Evolutionary conservation across 2,888 invertebrate species (phyloP).

Genomic region (Alentia gelatinosa): DNA sequence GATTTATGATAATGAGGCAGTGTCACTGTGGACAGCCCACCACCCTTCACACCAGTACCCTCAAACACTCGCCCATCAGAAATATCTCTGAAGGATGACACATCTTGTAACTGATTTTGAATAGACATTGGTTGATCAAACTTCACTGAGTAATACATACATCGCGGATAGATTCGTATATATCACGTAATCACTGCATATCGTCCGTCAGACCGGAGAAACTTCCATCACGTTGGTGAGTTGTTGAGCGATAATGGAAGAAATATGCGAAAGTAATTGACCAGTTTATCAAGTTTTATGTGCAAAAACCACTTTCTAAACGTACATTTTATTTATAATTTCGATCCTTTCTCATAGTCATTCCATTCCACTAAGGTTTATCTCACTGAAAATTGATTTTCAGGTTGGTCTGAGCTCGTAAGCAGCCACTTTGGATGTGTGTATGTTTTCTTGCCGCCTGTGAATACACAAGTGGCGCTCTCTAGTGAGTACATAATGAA

Average conservation of each 20-base stretch:
- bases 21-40: conserved; percentile 19
- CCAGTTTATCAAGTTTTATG: background rate
- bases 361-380: background rate
- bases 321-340: background rate
- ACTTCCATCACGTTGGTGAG: background rate
- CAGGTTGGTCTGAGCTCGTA: background rate
- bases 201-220: background rate
- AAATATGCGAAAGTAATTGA: conserved; percentile 7
- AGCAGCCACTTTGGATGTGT: background rate
- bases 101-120: background rate
- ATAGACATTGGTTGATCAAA: background rate
- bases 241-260: background rate
- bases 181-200: background rate
- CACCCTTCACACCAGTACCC: background rate
- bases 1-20: conserved; percentile 50
- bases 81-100: background rate
- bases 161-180: background rate
- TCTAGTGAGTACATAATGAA: background rate
- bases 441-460: background rate
- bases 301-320: background rate
- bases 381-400: background rate
- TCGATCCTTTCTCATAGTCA: too few relatives aligned
- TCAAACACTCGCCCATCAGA: background rate
- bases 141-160: background rate
- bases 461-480: background rate